These are phyloP conservation scores for Bugula neritina DNA, from an alignment of 2,888 invertebrate genomes.

Conservation along the genomic window DNA sequence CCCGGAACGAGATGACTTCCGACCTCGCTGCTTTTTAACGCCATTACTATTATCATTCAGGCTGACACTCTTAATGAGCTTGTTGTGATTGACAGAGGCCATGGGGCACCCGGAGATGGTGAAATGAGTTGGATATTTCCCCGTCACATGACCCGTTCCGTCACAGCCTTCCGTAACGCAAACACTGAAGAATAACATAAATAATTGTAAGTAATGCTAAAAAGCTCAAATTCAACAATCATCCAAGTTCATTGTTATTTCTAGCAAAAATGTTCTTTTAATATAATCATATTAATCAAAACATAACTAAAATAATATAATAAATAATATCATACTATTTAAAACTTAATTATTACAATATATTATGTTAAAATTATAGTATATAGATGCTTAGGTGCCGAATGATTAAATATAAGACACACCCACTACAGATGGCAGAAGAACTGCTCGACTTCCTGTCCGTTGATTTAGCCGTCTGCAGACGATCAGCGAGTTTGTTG, in stretches of 20 bases:
- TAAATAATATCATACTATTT: too few species aligned
- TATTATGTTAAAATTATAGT: too few species aligned
- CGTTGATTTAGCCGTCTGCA: constrained; percentile 11
- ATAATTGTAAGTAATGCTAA: too few species aligned
- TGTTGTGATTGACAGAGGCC: constrained; percentile 37
- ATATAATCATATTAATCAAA: too few species aligned
- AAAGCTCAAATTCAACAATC: too few species aligned
- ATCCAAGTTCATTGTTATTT: too few species aligned
- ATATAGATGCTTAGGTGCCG: too few species aligned
- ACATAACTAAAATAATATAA: too few species aligned
- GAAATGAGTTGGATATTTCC: constrained; percentile 33
- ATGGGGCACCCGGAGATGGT: constrained; percentile 47
- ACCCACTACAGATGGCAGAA: too few species aligned
- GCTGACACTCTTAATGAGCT: constrained; percentile 6
- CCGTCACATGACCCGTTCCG: constrained; percentile 77
- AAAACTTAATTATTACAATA: too few species aligned
- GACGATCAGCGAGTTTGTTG: constrained; percentile 36
- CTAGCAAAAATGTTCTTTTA: too few species aligned
- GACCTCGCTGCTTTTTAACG: not conserved
- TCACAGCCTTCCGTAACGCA: constrained; percentile 89
- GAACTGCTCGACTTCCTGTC: not conserved
- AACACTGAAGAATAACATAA: constrained; percentile 55
- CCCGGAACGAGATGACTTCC: not conserved
- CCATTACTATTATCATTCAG: not conserved
- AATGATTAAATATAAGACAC: too few species aligned